phyloP scores from a whole-genome alignment of 1,140 invertebrate species.

The Nasonia longicornis region DNA sequence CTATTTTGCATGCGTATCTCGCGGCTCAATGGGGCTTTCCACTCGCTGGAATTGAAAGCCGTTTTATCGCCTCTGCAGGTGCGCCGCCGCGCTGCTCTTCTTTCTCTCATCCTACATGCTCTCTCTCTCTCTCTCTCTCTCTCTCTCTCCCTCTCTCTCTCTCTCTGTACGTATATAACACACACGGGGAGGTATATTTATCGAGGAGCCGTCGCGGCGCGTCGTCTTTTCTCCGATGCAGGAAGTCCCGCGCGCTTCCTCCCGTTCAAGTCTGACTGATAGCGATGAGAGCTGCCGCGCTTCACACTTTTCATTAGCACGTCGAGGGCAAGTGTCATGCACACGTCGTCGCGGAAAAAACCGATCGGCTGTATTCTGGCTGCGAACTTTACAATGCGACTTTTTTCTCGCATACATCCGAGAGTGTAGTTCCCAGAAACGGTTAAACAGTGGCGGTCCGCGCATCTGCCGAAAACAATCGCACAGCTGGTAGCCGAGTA shows the following conservation, averaged over 20 bases:
- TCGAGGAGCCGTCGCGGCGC: not conserved
- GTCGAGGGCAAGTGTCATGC: slow-evolving; percentile 1
- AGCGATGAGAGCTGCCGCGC: not conserved
- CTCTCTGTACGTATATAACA: not conserved
- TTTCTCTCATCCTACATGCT: not conserved
- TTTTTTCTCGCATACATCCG: not conserved
- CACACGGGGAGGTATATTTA: not conserved
- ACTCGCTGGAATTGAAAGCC: slow-evolving; percentile 64
- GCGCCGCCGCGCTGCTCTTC: not conserved
- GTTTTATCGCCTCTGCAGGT: slow-evolving; percentile 43
- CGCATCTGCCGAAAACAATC: slow-evolving; percentile 8
- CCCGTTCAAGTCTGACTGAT: not conserved
- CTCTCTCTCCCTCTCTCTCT: not conserved
- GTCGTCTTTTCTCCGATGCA: not conserved
- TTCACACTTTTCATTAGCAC: not conserved
- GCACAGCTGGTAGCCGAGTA: not conserved
- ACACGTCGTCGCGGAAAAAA: not conserved
- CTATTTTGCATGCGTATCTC: slow-evolving; percentile 62
- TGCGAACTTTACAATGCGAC: not conserved
- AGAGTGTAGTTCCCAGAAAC: not conserved
- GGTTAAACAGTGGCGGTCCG: not conserved
- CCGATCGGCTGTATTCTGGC: not conserved
- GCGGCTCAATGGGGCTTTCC: slow-evolving; percentile 61
- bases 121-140: too few species aligned
- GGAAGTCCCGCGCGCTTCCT: not conserved